Percentiles rank a stretch among this genome's conserved stretches.
phyloP scores from a whole-genome alignment of 1,140 invertebrate species.

The Tribolium castaneum region DNA sequence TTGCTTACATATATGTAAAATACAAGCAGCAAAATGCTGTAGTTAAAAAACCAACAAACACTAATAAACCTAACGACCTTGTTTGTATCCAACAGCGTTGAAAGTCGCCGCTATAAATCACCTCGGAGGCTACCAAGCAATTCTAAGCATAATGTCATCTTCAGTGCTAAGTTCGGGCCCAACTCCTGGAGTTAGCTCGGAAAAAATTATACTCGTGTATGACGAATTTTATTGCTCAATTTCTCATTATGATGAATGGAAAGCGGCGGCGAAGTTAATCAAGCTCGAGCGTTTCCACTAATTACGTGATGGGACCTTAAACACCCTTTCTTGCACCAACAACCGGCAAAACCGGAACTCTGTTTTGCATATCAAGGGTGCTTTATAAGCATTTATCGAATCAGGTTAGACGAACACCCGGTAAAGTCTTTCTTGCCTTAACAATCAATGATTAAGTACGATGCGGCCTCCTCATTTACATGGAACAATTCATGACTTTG shows the following conservation, averaged over 20 bases:
- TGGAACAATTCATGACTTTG: slow-evolving; percentile 22
- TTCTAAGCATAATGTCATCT: slow-evolving; percentile 34
- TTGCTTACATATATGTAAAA: slow-evolving; percentile 41
- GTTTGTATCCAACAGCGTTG: slow-evolving; percentile 47
- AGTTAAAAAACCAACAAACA: slow-evolving; percentile 46
- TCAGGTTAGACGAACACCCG: slow-evolving; percentile 20
- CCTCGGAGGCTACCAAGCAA: slow-evolving; percentile 35
- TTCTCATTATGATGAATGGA: slow-evolving; percentile 23
- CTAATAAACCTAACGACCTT: slow-evolving; percentile 47
- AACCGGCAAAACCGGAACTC: neutral
- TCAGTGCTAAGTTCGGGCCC: slow-evolving; percentile 1
- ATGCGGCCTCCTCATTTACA: slow-evolving; percentile 18
- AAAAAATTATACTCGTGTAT: neutral
- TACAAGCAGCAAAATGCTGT: slow-evolving; percentile 45
- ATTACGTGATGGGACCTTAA: neutral
- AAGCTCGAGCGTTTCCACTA: neutral
- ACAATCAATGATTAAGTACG: neutral
- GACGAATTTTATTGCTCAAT: slow-evolving; percentile 26
- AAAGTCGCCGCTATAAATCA: slow-evolving; percentile 48
- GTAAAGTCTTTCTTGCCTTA: slow-evolving; percentile 1
- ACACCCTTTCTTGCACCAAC: neutral
- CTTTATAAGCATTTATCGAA: neutral
- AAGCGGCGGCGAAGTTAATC: neutral
- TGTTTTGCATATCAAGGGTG: slow-evolving; percentile 7
- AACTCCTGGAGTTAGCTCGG: neutral